Evolutionary conservation across 2,888 invertebrate species (phyloP), one percentile per base, ranked within the genome.

Genomic region (Napeogenes inachia): DNA sequence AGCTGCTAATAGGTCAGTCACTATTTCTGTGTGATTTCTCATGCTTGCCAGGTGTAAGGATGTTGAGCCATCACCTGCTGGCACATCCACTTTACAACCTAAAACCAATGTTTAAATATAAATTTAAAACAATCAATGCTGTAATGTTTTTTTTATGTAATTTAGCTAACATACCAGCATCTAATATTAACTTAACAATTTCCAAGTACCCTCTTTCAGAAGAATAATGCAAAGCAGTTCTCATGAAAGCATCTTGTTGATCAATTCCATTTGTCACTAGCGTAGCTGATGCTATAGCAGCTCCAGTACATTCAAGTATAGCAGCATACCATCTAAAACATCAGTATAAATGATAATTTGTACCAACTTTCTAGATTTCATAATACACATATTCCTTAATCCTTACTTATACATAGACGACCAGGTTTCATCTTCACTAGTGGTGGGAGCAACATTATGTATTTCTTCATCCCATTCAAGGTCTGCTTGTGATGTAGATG

Each of bases 391-490:
- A 63, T 50, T 45, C 72, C 1, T 75, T 74, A 58, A 62, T 63
- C 78, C 78, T 74, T 56, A 91, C 91, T 81, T 88, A 69, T 91
- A 91, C 80, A 91, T 85, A 63, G 88, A 83, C 56, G 86, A 81
- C 83, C 92, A 92, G 21, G 88, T 89, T 73, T 92, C 92, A 78
- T 92, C 92, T 75, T 91, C 91, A 71, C 82, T 86, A 38, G 87
- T 89, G 63, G 87, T 88, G 63, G 87, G 82, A 54, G 90, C 89
- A 67, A 90, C 91, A 73, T 90, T 91, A 35, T 89, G 91, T 68
- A 94, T 93, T 73, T 95, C 94, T 78, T 94, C 93, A 77, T 95
- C 95, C 95, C 95, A 95, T 78, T 95, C 94, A 50, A 95, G 82
- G 56, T 93, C 94, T 71, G 77, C 81, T 61, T 80, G 86, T 32